phyloP scores from a whole-genome alignment of 2,797 vertebrate genomes.

The Myiothlypis coronata region DNA sequence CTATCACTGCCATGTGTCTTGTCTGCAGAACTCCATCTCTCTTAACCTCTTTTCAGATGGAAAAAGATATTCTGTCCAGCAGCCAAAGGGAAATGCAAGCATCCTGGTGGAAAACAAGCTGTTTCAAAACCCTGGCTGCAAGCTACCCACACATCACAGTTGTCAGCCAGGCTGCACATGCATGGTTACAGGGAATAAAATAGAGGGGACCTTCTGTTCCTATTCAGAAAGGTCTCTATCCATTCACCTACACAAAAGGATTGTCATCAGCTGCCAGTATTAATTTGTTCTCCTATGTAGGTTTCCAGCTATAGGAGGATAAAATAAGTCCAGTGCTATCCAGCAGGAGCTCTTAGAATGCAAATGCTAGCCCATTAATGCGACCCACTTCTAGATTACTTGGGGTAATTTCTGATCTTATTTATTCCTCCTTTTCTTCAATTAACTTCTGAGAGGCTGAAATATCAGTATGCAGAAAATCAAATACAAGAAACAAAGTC shows the following conservation, averaged over 20 bases:
- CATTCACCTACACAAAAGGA: slow-evolving; percentile 56
- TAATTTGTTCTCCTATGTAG: slow-evolving; percentile 45
- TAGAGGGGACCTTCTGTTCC: slow-evolving; percentile 58
- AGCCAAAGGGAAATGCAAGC: slow-evolving; percentile 62
- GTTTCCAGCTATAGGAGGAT: slow-evolving; percentile 1
- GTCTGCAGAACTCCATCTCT: background rate
- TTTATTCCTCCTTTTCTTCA: slow-evolving; percentile 13
- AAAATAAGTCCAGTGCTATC: background rate
- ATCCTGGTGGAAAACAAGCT: slow-evolving; percentile 69
- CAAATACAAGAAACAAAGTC: background rate
- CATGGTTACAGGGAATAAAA: slow-evolving; percentile 59
- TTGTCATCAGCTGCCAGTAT: slow-evolving; percentile 18
- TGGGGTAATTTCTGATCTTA: slow-evolving; percentile 27
- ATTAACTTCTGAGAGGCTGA: slow-evolving; percentile 6
- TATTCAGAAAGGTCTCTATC: slow-evolving; percentile 55
- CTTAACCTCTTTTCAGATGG: slow-evolving; percentile 47
- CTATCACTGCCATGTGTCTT: background rate
- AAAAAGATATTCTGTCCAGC: slow-evolving; percentile 49
- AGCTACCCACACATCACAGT: slow-evolving; percentile 52
- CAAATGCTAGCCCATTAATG: slow-evolving; percentile 20
- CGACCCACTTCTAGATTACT: slow-evolving; percentile 9
- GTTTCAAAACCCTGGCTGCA: slow-evolving; percentile 64
- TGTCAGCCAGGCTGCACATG: slow-evolving; percentile 54
- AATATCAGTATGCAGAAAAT: slow-evolving; percentile 3
- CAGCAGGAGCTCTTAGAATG: slow-evolving; percentile 20